Evolutionary conservation across 2,113 vertebrate species (phyloP).

Genomic region (Trematocara macrostoma): DNA sequence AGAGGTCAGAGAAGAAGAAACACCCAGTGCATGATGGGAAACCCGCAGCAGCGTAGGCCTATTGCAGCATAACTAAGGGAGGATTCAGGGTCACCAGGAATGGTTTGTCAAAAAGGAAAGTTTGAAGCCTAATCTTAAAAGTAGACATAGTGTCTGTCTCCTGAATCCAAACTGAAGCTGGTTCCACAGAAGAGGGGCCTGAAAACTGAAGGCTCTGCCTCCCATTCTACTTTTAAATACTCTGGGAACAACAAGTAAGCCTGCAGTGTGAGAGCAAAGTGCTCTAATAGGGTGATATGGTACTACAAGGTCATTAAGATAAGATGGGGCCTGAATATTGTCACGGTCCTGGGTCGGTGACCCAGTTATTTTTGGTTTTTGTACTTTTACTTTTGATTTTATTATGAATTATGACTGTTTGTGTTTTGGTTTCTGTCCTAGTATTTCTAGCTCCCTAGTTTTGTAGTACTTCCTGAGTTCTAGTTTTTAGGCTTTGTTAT

Average conservation of each 20-base stretch:
- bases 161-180: background rate
- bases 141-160: background rate
- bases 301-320: background rate
- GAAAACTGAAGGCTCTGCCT: background rate
- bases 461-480: background rate
- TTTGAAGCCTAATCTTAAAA: rapidly evolving
- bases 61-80: background rate
- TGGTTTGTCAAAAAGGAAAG: no score
- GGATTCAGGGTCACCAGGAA: no score
- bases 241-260: no score
- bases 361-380: background rate
- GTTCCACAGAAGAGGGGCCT: background rate
- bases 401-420: background rate
- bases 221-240: no score
- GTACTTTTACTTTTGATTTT: background rate
- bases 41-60: rapidly evolving
- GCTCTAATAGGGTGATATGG: background rate
- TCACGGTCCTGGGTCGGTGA: background rate
- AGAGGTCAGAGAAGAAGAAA: background rate
- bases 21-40: background rate
- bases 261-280: rapidly evolving
- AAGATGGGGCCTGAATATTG: background rate
- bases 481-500: background rate
- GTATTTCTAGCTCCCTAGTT: background rate
- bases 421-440: background rate